These are phyloP conservation scores for Mionectes olivaceus DNA, from an alignment of 2,797 vertebrate genomes.

Conservation along the genomic window DNA sequence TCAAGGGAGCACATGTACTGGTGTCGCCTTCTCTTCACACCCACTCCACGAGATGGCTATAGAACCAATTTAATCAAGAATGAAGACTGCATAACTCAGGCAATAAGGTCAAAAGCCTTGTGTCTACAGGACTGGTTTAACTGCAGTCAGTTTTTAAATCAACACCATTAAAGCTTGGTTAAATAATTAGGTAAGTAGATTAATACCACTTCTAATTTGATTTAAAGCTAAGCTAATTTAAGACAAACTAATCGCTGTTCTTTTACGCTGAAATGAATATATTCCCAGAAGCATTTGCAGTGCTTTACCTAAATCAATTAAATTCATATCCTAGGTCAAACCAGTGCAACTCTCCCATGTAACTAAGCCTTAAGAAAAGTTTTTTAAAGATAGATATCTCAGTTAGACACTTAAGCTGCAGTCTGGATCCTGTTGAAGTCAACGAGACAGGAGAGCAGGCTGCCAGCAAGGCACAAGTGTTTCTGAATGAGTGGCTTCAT, in stretches of 20 bases:
- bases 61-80: not conserved
- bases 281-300: not conserved
- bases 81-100: not conserved
- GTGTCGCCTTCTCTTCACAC: not conserved
- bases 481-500: not conserved
- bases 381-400: not conserved
- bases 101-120: slow-evolving; percentile 13
- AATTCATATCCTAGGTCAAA: not conserved
- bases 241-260: not conserved
- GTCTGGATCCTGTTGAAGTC: not conserved
- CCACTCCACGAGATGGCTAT: not conserved
- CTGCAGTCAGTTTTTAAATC: slow-evolving; percentile 4
- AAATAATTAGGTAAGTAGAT: slow-evolving; percentile 44
- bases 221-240: slow-evolving; percentile 40
- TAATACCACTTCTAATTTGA: slow-evolving; percentile 13
- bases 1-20: not conserved
- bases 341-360: not conserved
- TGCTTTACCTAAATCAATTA: slow-evolving; percentile 15
- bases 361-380: not conserved
- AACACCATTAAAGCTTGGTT: not conserved
- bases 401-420: not conserved
- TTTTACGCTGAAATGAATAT: not conserved
- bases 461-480: not conserved
- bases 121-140: not conserved
- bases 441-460: not conserved